Evolutionary conservation across 2,888 invertebrate species (phyloP), one percentile per base, ranked within the genome.

Genomic region (Endotricha flammealis): DNA sequence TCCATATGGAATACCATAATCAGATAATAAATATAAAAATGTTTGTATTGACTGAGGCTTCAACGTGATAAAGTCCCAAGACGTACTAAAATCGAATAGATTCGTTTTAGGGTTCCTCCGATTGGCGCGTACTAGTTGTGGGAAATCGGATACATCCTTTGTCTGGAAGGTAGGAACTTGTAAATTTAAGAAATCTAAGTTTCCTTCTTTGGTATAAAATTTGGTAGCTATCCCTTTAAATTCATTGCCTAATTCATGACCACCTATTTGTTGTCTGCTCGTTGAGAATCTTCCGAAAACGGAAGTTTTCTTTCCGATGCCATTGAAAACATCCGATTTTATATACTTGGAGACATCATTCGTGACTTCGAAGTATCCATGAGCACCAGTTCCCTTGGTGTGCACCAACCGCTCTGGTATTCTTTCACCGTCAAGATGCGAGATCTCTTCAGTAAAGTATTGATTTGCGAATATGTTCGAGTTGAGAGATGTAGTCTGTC

Each of bases 361-460:
- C 0, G 95, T 95, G 0, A 94, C 92, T 71, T 93, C 92, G 54
- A 95, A 93, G 57, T 93, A 93, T 1, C 92, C 94, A 61, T 92
- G 93, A 1, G 93, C 93, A 22, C 93, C 95, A 22, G 92, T 93
- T 43, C 96, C 97, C 77, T 97, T 97, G 0, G 97, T 96, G 68
- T 96, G 96, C 0, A 95, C 96, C 0, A 95, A 94, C 50, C 97
- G 88, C 64, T 97, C 97, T 0, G 97, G 96, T 56, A 96, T 95
- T 37, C 96, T 88, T 95, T 67, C 63, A 3, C 44, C 96, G 17
- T 94, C 85, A 56, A 91, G 90, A 60, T 95, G 95, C 57, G 94
- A 91, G 0, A 91, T 82, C 58, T 91, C 90, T 54, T 94, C 94
- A 4, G 93, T 50, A 40, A 90, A 89, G 20, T 51, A 89, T 33